Conservation (phyloP, 92 coral and sea anemone species). For the Ricordea florida region DNA sequence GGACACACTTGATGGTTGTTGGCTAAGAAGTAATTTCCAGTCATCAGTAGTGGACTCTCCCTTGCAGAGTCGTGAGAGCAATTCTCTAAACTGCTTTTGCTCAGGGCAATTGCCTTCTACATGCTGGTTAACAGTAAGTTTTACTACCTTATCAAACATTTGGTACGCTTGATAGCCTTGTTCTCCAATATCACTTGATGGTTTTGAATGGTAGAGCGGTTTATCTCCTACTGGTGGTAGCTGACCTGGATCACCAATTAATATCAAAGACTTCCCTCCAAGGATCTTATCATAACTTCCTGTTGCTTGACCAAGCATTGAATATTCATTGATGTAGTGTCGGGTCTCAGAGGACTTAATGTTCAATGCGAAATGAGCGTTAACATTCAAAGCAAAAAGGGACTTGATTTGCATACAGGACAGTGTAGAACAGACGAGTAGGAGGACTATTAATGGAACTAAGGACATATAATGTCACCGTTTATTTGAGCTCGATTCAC, state of each 20-base stretch:
- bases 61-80: conserved; percentile 43
- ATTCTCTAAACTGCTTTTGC: conserved; percentile 37
- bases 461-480: too few relatives aligned
- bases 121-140: conserved; percentile 38
- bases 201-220: conserved; percentile 35
- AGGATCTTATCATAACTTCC: conserved; percentile 40
- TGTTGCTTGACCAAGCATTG: conserved; percentile 53
- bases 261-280: conserved; percentile 39
- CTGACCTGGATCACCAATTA: conserved; percentile 52
- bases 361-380: too few relatives aligned
- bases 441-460: too few relatives aligned
- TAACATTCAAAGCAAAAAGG: too few relatives aligned
- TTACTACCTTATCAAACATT: conserved; percentile 47
- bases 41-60: conserved; percentile 28
- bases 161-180: conserved; percentile 43
- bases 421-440: too few relatives aligned
- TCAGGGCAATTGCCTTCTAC: conserved; percentile 15
- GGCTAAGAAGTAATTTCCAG: conserved; percentile 39
- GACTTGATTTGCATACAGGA: too few relatives aligned
- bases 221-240: conserved; percentile 53
- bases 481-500: too few relatives aligned
- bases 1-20: conserved; percentile 31
- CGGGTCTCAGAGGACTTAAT: background rate
- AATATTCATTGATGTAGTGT: conserved; percentile 26
- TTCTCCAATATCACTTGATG: conserved; percentile 49